phyloP scores from a whole-genome alignment of 2,113 vertebrate species.

The Myocastor coypus region DNA sequence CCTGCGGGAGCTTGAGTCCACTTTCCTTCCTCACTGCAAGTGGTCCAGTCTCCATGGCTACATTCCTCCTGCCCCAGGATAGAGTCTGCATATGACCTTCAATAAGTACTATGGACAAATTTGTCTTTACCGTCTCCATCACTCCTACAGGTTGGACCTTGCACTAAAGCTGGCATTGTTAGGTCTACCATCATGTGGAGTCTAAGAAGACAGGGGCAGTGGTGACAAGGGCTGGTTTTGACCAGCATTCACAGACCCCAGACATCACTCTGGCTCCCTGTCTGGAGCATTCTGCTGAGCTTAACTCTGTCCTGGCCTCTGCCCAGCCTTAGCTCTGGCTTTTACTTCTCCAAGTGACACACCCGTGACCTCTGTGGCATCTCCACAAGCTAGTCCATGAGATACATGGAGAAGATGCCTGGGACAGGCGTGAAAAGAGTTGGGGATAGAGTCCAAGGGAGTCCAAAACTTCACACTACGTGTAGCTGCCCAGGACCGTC shows the following conservation, averaged over 20 bases:
- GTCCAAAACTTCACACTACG: not conserved
- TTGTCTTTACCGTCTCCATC: not conserved
- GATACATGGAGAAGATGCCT: not conserved
- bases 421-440: not conserved
- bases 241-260: not conserved
- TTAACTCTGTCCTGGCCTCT: not conserved
- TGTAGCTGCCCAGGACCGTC: not conserved
- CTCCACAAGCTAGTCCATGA: not conserved
- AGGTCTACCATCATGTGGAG: not conserved
- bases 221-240: not conserved
- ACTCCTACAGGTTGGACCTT: not conserved
- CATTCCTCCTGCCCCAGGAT: no score
- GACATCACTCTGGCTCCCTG: not conserved
- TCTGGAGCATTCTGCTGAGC: rapidly evolving
- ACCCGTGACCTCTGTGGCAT: not conserved
- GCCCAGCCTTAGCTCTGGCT: not conserved
- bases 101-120: not conserved
- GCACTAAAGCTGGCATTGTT: not conserved
- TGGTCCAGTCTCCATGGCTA: not conserved
- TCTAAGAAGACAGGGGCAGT: not conserved
- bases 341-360: not conserved
- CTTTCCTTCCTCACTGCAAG: not conserved
- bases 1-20: not conserved
- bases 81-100: not conserved
- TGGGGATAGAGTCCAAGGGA: not conserved